Base-by-base conservation (phyloP, 35 echinoderm and acorn worm genomes). In the Stichopus chloronotus region DNA sequence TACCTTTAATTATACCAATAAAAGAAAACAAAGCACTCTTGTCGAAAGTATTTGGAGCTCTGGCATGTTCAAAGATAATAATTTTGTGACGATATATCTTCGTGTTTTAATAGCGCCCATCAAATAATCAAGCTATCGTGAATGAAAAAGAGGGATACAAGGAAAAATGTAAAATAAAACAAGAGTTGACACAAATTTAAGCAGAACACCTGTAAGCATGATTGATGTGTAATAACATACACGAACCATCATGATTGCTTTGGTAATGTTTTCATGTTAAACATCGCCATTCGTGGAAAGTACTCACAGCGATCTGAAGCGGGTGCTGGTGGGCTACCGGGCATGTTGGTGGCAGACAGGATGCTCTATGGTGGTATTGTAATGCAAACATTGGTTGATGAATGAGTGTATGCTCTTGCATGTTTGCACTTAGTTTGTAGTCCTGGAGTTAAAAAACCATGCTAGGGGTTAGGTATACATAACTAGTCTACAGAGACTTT, bases 191-290 rank as follows among this genome's bases (percentile, higher is more conserved):
- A 74, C 69, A 74, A 74, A n/a, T 74, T 43, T 74, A 74, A 74
- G 17, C 22, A 74, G 69, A 74, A 74, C 69, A 74, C 69, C 69
- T 74, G 69, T 74, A 74, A 21, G 69, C 17, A 74, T 74, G 69
- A 74, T 74, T 74, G 69, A 74, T 74, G 69, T 74, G 17, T 20
- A n/a, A 74, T 74, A 74, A 21, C 13, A 7, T 74, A 74, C 69
- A 74, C 69, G 69, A 74, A 74, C 69, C 69, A 5, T n/a, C 69
- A n/a, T 74, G 69, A 74, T 74, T 74, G 69, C 69, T 74, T 74
- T 74, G 69, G 69, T 74, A 74, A 74, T 74, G 69, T 74, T 74
- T 74, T 74, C 69, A 74, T 74, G 69, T 74, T 74, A 74, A 74
- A 74, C 69, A 74, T 20, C 12, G 69, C 19, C 69, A 74, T 74